phyloP scores from a whole-genome alignment of 1,140 invertebrate species.

The Sinonovacula constricta region DNA sequence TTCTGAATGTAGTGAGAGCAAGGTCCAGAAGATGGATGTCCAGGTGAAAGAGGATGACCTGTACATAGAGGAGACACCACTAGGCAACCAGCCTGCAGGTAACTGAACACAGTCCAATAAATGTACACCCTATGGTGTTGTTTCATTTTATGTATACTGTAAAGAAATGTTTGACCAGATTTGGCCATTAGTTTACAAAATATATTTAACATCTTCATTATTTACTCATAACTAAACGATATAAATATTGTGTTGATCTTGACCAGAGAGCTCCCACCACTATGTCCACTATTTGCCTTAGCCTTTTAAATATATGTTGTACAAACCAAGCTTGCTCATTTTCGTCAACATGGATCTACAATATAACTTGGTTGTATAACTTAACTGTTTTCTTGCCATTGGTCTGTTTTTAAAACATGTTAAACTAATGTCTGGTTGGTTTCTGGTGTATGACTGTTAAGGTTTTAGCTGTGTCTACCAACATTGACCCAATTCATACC shows the following conservation, averaged over 20 bases:
- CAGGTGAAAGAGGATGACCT: slow-evolving; percentile 9
- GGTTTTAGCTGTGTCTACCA: too few relatives aligned
- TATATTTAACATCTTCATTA: background rate
- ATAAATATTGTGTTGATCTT: background rate
- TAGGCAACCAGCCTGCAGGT: background rate
- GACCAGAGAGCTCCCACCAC: background rate
- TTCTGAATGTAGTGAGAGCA: slow-evolving; percentile 10
- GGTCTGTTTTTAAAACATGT: background rate
- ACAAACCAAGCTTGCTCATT: too few relatives aligned
- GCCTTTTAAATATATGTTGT: background rate
- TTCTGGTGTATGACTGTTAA: too few relatives aligned
- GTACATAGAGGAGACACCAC: background rate
- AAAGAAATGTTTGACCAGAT: background rate
- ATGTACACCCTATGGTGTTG: background rate
- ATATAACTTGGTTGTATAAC: background rate
- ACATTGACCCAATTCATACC: too few relatives aligned
- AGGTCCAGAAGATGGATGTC: slow-evolving; percentile 24
- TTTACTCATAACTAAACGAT: background rate
- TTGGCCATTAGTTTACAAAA: background rate
- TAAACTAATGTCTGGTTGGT: too few relatives aligned
- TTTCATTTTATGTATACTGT: background rate
- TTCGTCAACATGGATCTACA: background rate
- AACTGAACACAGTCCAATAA: background rate
- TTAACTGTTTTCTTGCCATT: background rate
- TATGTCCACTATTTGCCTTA: background rate